A percentile compares a stretch with the other conserved stretches of the same genome.
Conservation (phyloP, 2,888 invertebrate species). For the Plebejus anna region DNA sequence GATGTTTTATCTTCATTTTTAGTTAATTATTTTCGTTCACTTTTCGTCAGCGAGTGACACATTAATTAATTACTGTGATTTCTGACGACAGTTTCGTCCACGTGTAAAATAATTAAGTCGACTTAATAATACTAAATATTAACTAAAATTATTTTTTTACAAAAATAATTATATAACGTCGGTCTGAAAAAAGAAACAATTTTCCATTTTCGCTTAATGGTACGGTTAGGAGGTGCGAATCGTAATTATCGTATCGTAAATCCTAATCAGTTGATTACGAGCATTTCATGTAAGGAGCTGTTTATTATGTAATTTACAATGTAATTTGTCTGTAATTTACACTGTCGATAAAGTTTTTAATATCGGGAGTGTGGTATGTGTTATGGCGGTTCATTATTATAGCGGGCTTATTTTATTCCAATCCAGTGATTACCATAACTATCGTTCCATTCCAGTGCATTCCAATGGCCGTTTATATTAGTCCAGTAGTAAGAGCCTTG, state of each 20-base stretch:
- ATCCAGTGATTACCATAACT: too few relatives aligned
- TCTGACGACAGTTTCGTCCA: neutral
- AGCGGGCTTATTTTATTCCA: too few relatives aligned
- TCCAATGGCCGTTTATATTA: too few relatives aligned
- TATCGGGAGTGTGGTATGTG: neutral
- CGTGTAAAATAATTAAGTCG: neutral
- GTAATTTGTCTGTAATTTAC: neutral
- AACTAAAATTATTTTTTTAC: neutral
- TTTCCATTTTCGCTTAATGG: neutral
- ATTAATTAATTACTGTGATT: neutral
- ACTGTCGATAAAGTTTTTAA: neutral
- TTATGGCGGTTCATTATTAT: neutral
- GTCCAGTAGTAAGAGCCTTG: too few relatives aligned
- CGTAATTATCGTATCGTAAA: constrained; percentile 20
- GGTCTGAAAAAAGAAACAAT: neutral
- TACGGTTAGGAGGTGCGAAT: neutral
- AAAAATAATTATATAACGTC: neutral
- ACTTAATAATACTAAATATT: neutral
- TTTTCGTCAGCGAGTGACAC: neutral
- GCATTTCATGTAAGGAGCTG: neutral
- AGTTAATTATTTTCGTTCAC: neutral
- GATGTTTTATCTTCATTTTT: neutral
- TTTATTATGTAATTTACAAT: neutral
- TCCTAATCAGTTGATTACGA: constrained; percentile 24
- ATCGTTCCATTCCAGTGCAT: too few relatives aligned